These are phyloP conservation scores for Heliconius ethilla DNA, from an alignment of 2,888 invertebrate species.

Conservation along the genomic window DNA sequence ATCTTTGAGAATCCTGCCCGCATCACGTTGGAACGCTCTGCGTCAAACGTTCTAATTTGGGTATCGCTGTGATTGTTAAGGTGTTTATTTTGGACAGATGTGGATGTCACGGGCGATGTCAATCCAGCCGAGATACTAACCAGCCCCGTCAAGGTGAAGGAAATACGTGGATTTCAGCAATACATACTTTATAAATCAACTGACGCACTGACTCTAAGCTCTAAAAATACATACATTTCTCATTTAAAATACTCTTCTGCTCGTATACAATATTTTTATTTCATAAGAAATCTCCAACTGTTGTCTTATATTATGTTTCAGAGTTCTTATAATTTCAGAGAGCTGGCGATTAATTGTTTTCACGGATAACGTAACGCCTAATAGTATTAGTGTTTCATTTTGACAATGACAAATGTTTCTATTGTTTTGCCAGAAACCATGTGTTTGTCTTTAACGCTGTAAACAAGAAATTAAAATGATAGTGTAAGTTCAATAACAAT, in stretches of 20 bases:
- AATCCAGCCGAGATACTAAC: slow-evolving; percentile 70
- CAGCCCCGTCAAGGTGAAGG: slow-evolving; percentile 78
- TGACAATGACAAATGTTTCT: slow-evolving; percentile 34
- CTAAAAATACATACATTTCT: slow-evolving; percentile 55
- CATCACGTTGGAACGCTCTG: slow-evolving; percentile 49
- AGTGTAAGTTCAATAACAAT: background rate
- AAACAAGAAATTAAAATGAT: background rate
- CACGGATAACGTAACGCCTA: slow-evolving; percentile 25
- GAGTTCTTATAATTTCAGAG: slow-evolving; percentile 22
- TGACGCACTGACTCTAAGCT: slow-evolving; percentile 58
- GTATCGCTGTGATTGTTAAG: slow-evolving; percentile 67
- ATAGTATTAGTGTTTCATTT: background rate
- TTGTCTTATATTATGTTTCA: slow-evolving; percentile 39
- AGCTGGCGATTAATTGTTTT: slow-evolving; percentile 39
- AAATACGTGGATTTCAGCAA: slow-evolving; percentile 65
- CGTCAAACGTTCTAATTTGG: slow-evolving; percentile 58
- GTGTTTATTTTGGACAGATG: slow-evolving; percentile 57
- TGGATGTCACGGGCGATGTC: slow-evolving; percentile 74
- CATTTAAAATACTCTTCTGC: slow-evolving; percentile 47
- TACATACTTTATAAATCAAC: slow-evolving; percentile 68
- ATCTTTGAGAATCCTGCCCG: slow-evolving; percentile 50
- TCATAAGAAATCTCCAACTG: slow-evolving; percentile 45
- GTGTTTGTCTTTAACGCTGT: slow-evolving; percentile 17
- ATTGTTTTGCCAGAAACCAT: slow-evolving; percentile 15
- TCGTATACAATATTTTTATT: slow-evolving; percentile 49